Evolutionary conservation across 2,888 invertebrate genomes (phyloP).

Genomic region (Frankliniella intonsa): DNA sequence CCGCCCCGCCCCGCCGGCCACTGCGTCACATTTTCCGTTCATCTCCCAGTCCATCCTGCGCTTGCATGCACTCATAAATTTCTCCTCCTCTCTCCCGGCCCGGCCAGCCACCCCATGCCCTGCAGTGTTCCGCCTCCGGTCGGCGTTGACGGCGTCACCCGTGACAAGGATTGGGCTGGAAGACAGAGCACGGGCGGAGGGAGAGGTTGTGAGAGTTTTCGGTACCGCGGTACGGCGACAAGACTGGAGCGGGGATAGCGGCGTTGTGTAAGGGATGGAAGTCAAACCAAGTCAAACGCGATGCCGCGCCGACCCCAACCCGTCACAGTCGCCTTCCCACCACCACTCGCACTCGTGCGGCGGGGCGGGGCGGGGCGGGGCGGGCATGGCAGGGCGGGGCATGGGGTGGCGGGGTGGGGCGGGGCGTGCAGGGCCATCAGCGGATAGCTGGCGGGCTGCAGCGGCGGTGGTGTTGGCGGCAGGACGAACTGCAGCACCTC

Average conservation of each 20-base stretch:
- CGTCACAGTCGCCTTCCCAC: too few species aligned
- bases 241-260: too few species aligned
- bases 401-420: too few species aligned
- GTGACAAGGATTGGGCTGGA: neutral
- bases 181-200: neutral
- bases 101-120: neutral
- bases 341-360: too few species aligned
- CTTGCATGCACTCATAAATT: constrained; percentile 6
- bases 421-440: neutral
- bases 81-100: neutral
- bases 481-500: neutral
- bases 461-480: neutral
- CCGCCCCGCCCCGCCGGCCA: neutral
- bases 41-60: neutral
- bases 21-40: constrained; percentile 20
- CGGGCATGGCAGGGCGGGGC: too few species aligned
- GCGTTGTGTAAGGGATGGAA: too few species aligned
- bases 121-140: neutral
- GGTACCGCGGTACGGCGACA: too few species aligned
- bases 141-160: neutral
- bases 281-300: too few species aligned
- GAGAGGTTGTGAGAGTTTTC: too few species aligned
- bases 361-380: too few species aligned
- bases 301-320: too few species aligned
- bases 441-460: neutral